Evolutionary conservation across 1,140 invertebrate genomes (phyloP), one percentile per base, ranked within the genome.

Genomic region (Eurosta solidaginis): DNA sequence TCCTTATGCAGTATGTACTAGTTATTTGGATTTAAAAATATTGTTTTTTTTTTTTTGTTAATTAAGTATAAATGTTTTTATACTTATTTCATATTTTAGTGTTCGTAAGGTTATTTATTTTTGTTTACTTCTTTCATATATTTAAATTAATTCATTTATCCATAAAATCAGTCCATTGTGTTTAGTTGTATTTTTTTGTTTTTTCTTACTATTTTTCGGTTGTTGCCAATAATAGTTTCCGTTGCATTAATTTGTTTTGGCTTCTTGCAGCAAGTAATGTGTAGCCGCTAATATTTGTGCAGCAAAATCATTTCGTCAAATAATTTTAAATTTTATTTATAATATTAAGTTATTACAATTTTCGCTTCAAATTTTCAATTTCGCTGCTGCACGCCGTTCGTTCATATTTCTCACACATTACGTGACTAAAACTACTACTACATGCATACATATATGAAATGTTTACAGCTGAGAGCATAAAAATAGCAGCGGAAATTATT

Each of bases 81-180:
- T 27, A 17, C 33, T 36, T n/a, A 33, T 68, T 68, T 40, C 36
- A 33, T 20, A 17, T 59, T 44, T 1, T 44, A 42, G 36, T 44
- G 17, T 42, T 63, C 10, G 12, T n/a, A n/a, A n/a, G n/a, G 20
- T 63, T 25, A 63, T 27, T 14, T 63, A 10, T 63, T 9, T 27
- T 17, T 42, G 22, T 47, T 29, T 45, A 47, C n/a, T n/a, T 47
- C 9, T 47, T 47, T 47, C 9, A 47, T 47, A 75, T 45, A 17
- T 33, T 47, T 75, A 75, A 75, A 75, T 75, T 75, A 75, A 75
- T 75, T 75, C 74, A 45, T 47, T 75, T 75, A 75, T 75, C 42
- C 42, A 47, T 75, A 47, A 75, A 75, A 75, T 75, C 74, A 75
- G 74, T 75, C 74, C 74, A 47, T 75, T 75, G 74, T 47, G 45